Conservation (phyloP, 2,113 vertebrate species). For the Alethe diademata region DNA sequence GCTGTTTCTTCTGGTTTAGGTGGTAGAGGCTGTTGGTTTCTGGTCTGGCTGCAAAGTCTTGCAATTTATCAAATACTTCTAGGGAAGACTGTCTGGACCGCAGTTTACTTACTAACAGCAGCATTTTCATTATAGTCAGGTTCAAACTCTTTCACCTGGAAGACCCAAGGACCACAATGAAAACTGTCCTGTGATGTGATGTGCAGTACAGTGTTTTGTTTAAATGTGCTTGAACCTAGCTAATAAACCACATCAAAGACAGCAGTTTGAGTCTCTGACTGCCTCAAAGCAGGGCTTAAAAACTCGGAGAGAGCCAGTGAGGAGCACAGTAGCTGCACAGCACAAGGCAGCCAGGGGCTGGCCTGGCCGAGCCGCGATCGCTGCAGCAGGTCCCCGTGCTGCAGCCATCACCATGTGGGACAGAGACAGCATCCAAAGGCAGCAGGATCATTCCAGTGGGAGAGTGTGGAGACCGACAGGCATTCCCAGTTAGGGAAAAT, state of each 20-base stretch:
- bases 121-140: background rate
- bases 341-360: background rate
- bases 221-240: background rate
- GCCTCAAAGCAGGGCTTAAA: background rate
- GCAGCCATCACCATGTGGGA: accelerated
- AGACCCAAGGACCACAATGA: background rate
- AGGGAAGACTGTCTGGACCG: background rate
- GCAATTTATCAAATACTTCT: background rate
- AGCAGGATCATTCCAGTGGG: background rate
- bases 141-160: background rate
- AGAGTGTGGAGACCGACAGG: background rate
- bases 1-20: background rate
- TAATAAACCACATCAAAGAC: background rate
- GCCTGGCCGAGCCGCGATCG: background rate
- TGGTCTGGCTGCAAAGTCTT: background rate
- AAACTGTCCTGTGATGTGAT: background rate
- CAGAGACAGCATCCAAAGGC: background rate
- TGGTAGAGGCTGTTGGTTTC: background rate
- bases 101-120: background rate
- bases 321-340: accelerated
- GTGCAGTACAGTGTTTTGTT: background rate
- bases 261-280: background rate
- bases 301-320: background rate
- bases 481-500: too few relatives aligned
- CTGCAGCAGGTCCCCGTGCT: background rate